Conservation (phyloP, 1,140 invertebrate species). For the Drosophila mauritiana region DNA sequence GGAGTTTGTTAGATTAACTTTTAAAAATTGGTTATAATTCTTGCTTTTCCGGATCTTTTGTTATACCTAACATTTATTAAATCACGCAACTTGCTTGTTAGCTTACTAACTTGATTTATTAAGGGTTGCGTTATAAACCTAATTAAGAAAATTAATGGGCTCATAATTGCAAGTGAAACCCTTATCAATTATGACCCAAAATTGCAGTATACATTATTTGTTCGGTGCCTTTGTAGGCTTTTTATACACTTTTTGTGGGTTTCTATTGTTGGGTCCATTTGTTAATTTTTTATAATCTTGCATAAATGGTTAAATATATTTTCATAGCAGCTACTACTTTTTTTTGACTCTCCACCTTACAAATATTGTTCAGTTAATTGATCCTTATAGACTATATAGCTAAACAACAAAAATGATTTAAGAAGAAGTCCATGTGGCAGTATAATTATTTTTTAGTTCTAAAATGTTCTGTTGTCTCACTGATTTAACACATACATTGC, state of each 20-base stretch:
- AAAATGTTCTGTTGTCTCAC: not conserved
- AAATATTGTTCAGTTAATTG: not conserved
- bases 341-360: not conserved
- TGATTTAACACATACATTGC: not conserved
- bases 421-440: not conserved
- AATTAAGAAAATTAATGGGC: conserved; percentile 3
- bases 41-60: not conserved
- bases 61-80: not conserved
- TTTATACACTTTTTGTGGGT: not conserved
- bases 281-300: not conserved
- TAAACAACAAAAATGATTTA: not conserved
- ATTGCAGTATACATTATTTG: not conserved
- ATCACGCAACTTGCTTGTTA: not conserved
- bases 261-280: not conserved
- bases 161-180: conserved; percentile 1
- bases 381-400: not conserved
- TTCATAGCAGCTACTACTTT: not conserved
- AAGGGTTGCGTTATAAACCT: not conserved
- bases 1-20: too few species aligned
- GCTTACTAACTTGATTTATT: conserved; percentile 1
- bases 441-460: not conserved
- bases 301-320: not conserved
- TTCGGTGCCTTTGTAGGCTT: not conserved
- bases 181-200: conserved; percentile 6
- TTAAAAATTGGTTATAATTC: not conserved